Conservation (phyloP, 2,113 vertebrate genomes). For the Anarhynchus alexandrinus region DNA sequence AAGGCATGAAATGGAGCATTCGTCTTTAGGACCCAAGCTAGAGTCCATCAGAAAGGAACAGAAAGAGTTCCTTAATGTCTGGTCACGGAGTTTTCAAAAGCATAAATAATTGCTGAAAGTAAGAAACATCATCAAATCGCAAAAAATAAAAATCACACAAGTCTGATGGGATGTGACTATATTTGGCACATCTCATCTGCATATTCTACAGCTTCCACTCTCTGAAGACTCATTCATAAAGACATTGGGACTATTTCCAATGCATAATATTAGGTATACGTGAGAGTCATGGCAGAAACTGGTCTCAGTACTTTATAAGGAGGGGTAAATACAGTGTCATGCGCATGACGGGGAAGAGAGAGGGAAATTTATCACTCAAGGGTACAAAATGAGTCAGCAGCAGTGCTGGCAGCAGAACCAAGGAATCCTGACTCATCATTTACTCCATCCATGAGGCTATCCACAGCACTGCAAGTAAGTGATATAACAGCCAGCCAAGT, state of each 20-base stretch:
- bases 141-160: not conserved
- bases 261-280: not conserved
- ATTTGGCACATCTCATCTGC: not conserved
- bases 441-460: not conserved
- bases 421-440: slow-evolving; percentile 20
- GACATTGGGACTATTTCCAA: not conserved
- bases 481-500: not conserved
- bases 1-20: slow-evolving; percentile 60
- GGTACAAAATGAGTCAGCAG: slow-evolving; percentile 24
- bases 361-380: not conserved
- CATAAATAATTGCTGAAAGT: not conserved
- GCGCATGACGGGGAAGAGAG: not conserved
- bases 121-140: not conserved
- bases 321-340: not conserved
- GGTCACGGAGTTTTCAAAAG: not conserved
- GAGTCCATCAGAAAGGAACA: slow-evolving; percentile 37
- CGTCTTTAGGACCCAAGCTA: slow-evolving; percentile 6
- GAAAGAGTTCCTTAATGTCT: not conserved
- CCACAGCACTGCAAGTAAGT: not conserved
- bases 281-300: not conserved
- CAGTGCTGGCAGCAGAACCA: not conserved
- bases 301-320: not conserved
- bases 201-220: not conserved
- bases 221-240: not conserved
- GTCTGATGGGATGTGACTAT: not conserved